Evolutionary conservation across 2,888 invertebrate species (phyloP).

Genomic region (Heliconius aoede): DNA sequence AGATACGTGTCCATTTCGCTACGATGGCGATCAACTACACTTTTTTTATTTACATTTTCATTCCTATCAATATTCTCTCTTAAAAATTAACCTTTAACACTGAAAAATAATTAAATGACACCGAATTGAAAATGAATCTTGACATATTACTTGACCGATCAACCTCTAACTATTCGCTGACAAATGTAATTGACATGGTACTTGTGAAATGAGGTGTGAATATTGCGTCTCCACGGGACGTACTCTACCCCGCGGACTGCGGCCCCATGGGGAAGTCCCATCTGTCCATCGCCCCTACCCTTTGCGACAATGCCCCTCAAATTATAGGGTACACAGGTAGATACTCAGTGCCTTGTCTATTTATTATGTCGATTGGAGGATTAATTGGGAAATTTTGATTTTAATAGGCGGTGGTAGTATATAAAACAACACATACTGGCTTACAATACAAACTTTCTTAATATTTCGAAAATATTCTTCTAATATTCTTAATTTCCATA

Average conservation of each 20-base stretch:
- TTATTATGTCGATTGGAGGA: slow-evolving; percentile 56
- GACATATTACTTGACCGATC: slow-evolving; percentile 19
- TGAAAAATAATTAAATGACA: neutral
- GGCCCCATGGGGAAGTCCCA: slow-evolving; percentile 68
- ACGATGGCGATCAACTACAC: too few species aligned
- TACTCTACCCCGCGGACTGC: slow-evolving; percentile 52
- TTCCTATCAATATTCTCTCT: neutral
- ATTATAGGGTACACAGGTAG: slow-evolving; percentile 68
- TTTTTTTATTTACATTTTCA: neutral
- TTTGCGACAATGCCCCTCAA: slow-evolving; percentile 68
- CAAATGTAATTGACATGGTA: slow-evolving; percentile 72
- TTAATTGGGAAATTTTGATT: slow-evolving; percentile 50
- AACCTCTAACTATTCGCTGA: slow-evolving; percentile 56
- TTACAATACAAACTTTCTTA: too few species aligned
- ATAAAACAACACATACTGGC: too few species aligned
- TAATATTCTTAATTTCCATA: too few species aligned
- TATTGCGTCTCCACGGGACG: slow-evolving; percentile 77
- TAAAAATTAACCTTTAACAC: neutral
- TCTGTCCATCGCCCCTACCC: slow-evolving; percentile 67
- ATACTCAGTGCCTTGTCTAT: slow-evolving; percentile 52
- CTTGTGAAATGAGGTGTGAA: slow-evolving; percentile 83
- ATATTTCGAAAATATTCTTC: too few species aligned
- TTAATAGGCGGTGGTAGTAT: neutral
- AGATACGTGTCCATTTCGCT: neutral
- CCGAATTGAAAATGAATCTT: neutral